phyloP scores from a whole-genome alignment of 1,140 invertebrate species.

The Venturia canescens region DNA sequence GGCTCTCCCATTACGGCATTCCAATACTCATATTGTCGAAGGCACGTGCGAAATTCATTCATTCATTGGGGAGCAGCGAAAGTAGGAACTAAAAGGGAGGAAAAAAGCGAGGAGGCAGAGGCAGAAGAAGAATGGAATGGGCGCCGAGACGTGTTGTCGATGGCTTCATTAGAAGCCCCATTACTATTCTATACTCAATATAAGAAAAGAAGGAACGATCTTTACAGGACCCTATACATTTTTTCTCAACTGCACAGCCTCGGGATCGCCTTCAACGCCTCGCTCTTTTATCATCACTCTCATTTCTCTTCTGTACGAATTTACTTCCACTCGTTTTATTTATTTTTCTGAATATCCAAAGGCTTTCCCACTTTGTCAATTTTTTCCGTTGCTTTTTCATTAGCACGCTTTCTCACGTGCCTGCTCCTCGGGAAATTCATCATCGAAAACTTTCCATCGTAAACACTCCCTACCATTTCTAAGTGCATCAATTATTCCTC shows the following conservation, averaged over 20 bases:
- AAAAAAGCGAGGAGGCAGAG: not conserved
- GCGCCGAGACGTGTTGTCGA: conserved; percentile 51
- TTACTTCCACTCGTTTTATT: not conserved
- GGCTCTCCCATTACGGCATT: conserved; percentile 61
- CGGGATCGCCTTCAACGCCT: not conserved
- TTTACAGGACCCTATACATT: conserved; percentile 38
- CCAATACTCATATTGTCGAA: conserved; percentile 59
- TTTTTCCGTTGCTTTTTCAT: not conserved
- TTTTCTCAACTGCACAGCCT: conserved; percentile 16
- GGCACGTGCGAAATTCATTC: conserved; percentile 61
- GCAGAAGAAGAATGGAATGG: not conserved
- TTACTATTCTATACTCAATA: conserved; percentile 36
- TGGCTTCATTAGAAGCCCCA: conserved; percentile 57
- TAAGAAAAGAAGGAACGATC: conserved; percentile 43
- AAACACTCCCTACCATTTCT: not conserved
- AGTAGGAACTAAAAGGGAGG: not conserved
- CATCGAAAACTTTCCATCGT: no score
- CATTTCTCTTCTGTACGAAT: not conserved
- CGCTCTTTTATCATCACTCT: not conserved
- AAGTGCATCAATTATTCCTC: not conserved
- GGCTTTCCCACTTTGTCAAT: not conserved
- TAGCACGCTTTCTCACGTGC: no score
- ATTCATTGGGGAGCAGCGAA: conserved; percentile 46
- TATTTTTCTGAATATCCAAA: not conserved
- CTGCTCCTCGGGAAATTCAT: no score